Evolutionary conservation across 2,797 vertebrate species (phyloP), one percentile per base, ranked within the genome.

Genomic region (Ctenochaetus hawaiiensis): DNA sequence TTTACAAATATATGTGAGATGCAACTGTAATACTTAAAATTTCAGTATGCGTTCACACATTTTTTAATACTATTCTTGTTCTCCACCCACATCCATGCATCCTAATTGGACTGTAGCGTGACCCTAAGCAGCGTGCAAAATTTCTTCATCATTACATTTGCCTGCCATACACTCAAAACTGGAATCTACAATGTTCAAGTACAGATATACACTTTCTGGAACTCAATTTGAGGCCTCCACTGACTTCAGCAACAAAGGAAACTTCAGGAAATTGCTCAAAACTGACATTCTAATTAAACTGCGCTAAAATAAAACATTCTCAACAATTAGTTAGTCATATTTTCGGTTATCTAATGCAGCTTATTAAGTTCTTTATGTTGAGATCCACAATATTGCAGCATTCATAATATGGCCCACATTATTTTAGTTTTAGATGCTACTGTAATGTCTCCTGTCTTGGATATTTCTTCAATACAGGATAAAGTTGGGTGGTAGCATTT

Each of bases 91-190:
- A 22, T 80, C 43, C 54, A 1, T 17, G 16, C 58, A 73, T 49
- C 39, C 5, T 72, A 47, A 60, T 47, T 68, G 18, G n/a, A 52
- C 51, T 56, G 53, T 45, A 20, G 56, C 0, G 1, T 62, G 49
- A 23, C 54, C 45, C 43, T 75, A 48, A 66, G 54, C 61, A 34
- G 41, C 43, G 43, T 57, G 41, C 12, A 59, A 71, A 8, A 62
- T 34, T 37, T 53, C 52, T 44, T 48, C 39, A 30, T 30, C 4
- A 30, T 59, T 48, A 69, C 37, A 63, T 66, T 34, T 12, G 10
- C 20, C 54, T 49, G 66, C 54, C 11, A 45, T 70, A 49, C 49
- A 61, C 52, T 59, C 13, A 22, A 54, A 60, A 60, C 12, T 59
- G 9, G 30, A 63, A 26, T 16, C 37, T 16, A 45, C 45, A 26